These are phyloP conservation scores for Tragelaphus scriptus DNA, from an alignment of 2,113 vertebrate species.

Conservation along the genomic window DNA sequence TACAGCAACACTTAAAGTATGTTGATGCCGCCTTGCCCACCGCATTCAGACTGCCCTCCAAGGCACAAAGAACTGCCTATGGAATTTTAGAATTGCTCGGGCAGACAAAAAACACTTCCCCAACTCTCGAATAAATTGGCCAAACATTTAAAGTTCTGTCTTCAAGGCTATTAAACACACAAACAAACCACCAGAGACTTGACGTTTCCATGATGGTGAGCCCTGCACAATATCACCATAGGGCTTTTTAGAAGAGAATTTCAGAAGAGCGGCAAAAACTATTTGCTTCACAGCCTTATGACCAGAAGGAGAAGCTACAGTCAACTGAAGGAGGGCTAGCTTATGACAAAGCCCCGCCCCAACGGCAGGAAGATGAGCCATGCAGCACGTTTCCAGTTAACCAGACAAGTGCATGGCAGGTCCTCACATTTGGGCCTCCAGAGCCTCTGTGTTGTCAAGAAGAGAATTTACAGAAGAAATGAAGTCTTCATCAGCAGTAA, in stretches of 20 bases:
- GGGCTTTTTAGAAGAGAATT: background rate
- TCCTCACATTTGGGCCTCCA: background rate
- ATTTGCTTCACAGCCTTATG: background rate
- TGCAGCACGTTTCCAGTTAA: rapidly evolving
- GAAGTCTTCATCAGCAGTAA: background rate
- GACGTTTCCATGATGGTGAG: background rate
- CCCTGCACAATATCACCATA: background rate
- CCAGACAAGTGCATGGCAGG: background rate
- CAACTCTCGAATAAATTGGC: background rate
- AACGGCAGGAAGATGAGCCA: rapidly evolving
- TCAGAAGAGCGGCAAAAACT: background rate
- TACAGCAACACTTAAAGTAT: background rate
- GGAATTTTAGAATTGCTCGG: background rate
- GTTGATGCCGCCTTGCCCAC: background rate
- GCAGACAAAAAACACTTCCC: background rate
- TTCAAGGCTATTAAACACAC: background rate
- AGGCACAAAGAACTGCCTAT: background rate
- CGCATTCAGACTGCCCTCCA: background rate
- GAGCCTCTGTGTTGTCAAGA: background rate
- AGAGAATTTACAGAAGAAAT: background rate
- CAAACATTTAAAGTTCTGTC: background rate
- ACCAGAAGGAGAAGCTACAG: background rate
- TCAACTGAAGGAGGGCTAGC: background rate
- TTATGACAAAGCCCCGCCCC: background rate
- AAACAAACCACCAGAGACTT: background rate